phyloP scores from a whole-genome alignment of 1,140 invertebrate genomes.

The Drusus annulatus region DNA sequence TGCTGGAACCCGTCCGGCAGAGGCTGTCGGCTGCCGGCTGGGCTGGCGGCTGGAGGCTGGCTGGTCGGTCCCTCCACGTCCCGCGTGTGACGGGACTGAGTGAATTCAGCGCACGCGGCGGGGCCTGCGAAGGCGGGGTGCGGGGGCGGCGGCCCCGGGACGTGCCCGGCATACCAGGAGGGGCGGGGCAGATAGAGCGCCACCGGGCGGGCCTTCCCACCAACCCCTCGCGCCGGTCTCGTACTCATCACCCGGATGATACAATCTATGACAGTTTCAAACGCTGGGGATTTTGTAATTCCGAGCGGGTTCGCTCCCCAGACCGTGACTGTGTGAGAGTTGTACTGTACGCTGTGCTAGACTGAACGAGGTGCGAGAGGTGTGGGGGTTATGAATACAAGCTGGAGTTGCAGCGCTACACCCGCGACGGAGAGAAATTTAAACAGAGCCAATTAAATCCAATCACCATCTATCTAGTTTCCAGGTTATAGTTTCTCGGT shows the following conservation, averaged over 20 bases:
- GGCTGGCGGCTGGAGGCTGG: too few relatives aligned
- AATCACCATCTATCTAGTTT: too few relatives aligned
- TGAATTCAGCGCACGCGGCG: conserved; percentile 25
- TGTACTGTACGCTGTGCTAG: neutral
- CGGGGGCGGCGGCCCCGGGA: neutral
- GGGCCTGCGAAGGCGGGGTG: too few relatives aligned
- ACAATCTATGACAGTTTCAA: conserved; percentile 14
- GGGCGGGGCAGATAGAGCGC: too few relatives aligned
- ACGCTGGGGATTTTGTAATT: conserved; percentile 3
- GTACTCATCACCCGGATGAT: neutral
- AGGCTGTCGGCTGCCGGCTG: too few relatives aligned
- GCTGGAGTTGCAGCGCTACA: too few relatives aligned
- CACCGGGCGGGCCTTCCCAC: neutral
- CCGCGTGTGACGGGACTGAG: conserved; percentile 1
- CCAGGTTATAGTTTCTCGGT: too few relatives aligned
- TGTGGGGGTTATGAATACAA: neutral
- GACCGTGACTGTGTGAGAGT: neutral
- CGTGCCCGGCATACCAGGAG: conserved; percentile 6
- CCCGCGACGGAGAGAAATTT: too few relatives aligned
- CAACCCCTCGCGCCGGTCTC: neutral
- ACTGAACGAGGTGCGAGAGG: neutral
- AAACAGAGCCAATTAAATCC: too few relatives aligned
- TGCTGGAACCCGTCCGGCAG: too few relatives aligned
- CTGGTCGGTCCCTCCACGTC: neutral
- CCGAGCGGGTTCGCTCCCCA: neutral